Conservation (phyloP, 2,797 vertebrate species). For the Pseudochirops corinnae region DNA sequence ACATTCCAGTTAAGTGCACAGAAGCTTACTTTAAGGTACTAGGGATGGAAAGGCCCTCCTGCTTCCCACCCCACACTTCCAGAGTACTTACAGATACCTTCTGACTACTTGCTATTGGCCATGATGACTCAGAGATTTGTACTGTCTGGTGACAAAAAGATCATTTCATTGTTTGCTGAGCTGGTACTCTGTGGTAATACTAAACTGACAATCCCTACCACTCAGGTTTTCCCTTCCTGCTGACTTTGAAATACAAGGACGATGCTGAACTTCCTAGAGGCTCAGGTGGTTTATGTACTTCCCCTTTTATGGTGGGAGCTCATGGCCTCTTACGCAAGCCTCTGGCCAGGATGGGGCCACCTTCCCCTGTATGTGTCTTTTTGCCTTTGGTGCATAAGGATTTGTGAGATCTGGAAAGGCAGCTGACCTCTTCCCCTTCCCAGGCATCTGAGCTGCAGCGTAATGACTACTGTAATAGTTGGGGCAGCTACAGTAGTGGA, state of each 20-base stretch:
- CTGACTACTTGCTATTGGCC: background rate
- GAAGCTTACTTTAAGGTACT: background rate
- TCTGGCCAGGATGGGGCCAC: background rate
- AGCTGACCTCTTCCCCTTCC: background rate
- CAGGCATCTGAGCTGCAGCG: background rate
- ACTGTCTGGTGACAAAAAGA: background rate
- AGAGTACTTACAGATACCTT: background rate
- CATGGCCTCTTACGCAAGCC: background rate
- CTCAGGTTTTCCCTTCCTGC: background rate
- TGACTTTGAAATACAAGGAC: background rate
- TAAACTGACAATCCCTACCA: background rate
- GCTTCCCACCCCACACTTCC: background rate
- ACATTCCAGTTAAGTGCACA: background rate
- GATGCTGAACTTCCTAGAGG: background rate
- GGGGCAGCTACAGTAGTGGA: background rate
- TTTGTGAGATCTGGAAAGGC: background rate
- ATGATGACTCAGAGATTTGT: background rate
- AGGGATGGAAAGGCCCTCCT: background rate
- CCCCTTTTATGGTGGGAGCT: background rate
- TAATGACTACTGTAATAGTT: background rate
- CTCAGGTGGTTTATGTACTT: background rate
- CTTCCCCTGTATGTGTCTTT: background rate
- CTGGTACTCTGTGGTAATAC: background rate
- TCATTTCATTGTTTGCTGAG: background rate
- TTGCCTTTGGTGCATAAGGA: background rate